phyloP scores from a whole-genome alignment of 92 coral and sea anemone genomes.

The Porites divaricata region DNA sequence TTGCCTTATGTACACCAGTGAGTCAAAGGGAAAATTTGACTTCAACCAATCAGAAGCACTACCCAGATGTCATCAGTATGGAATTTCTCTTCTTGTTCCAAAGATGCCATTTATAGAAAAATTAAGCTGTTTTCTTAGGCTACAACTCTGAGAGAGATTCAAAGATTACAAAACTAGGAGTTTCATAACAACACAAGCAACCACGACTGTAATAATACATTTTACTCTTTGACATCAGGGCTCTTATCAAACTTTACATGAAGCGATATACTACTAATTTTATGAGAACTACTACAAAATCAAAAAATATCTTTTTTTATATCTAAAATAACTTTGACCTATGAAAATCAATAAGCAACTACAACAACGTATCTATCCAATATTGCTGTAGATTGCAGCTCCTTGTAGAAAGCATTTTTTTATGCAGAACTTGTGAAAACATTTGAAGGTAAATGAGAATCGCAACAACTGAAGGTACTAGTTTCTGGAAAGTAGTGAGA shows the following conservation, averaged over 20 bases:
- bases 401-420: not conserved
- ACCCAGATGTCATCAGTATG: no score
- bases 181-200: not conserved
- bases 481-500: not conserved
- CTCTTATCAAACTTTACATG: slow-evolving; percentile 25
- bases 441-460: not conserved
- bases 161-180: not conserved
- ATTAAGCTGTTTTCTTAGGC: no score
- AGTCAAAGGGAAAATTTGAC: no score
- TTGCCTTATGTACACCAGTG: no score
- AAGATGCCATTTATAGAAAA: no score
- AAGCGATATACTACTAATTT: not conserved
- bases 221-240: slow-evolving; percentile 19
- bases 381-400: slow-evolving; percentile 4
- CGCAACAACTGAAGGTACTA: not conserved
- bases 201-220: slow-evolving; percentile 13
- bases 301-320: slow-evolving; percentile 42
- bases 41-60: no score
- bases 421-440: not conserved
- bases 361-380: not conserved
- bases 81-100: no score
- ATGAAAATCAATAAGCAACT: not conserved
- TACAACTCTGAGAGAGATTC: no score
- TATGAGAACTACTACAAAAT: slow-evolving; percentile 21
- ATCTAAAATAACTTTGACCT: slow-evolving; percentile 38